These are phyloP conservation scores for Mesoligia furuncula DNA, from an alignment of 2,888 invertebrate species.

Conservation along the genomic window DNA sequence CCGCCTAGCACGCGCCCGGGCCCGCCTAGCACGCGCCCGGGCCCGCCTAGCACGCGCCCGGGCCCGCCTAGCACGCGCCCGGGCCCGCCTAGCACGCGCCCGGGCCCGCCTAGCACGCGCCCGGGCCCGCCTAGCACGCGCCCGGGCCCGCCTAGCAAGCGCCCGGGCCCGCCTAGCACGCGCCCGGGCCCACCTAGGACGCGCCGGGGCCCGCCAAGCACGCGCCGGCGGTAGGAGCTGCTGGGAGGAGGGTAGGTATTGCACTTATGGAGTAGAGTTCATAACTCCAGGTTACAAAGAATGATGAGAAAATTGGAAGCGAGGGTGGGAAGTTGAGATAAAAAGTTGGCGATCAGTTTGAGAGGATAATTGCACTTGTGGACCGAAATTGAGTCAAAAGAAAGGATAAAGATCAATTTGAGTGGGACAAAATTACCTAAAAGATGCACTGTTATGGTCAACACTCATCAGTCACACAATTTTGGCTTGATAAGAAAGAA, in stretches of 20 bases:
- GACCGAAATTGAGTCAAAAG: neutral
- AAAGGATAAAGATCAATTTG: neutral
- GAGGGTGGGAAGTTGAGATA: neutral
- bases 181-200: neutral
- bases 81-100: slow-evolving; percentile 37
- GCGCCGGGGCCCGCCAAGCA: too few species aligned
- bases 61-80: slow-evolving; percentile 84
- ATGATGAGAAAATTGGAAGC: neutral
- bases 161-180: slow-evolving; percentile 69
- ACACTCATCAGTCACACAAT: neutral
- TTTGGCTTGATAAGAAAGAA: neutral
- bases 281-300: neutral
- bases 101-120: too few species aligned
- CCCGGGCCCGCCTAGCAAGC: slow-evolving; percentile 79
- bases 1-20: neutral
- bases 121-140: too few species aligned
- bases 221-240: neutral
- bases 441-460: neutral
- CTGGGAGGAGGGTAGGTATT: neutral
- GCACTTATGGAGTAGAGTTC: neutral
- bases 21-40: slow-evolving; percentile 84
- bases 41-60: slow-evolving; percentile 72
- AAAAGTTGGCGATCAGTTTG: neutral
- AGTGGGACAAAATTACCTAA: too few species aligned
- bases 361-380: neutral